Evolutionary conservation across 2,113 vertebrate genomes (phyloP), one percentile per base, ranked within the genome.

Genomic region (Elachura formosa): DNA sequence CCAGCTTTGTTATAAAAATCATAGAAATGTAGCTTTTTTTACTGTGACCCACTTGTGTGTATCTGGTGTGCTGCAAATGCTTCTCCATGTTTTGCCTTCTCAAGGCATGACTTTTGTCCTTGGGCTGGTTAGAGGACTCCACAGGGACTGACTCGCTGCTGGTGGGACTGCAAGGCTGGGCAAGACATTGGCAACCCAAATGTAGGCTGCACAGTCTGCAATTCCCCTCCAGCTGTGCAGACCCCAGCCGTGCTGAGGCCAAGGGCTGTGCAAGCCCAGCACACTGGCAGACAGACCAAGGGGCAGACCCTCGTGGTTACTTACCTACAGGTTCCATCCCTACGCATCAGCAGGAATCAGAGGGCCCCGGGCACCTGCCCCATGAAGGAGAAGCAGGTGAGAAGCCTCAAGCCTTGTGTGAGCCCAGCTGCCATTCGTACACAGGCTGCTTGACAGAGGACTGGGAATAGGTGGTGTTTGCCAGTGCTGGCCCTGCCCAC

Each of bases 301-400:
- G 31, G 11, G 14, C 86, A 83, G 14, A 62, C 8, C 21, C 1
- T 0, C 0, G 0, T 14, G 10, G 8, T 12, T 68, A 3, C 38
- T 59, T 3, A 1, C 18, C 4, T 6, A 7, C 4, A 5, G 4
- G 3, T 34, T 91, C 7, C 3, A 33, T 72, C n/a, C 36, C 24
- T 67, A 5, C 26, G 20, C 8, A 49, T 55, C 24, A 40, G 3
- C 23, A 40, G 73, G 20, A 58, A 68, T 7, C 24, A 77, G 41
- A 71, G 33, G 14, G 21, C 14, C 45, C 11, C 46, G n/a, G 16
- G 25, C 18, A 24, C 16, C 36, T 23, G 40, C 48, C 11, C 8
- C 2, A 9, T 29, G n/a, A 73, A 7, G 17, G 23, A 84, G 34
- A 36, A 91, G n/a, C 18, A 89, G 26, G 15, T 14, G 34, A 56